Base-by-base conservation (phyloP, 2,113 vertebrate genomes). In the Melanerpes aurifrons region DNA sequence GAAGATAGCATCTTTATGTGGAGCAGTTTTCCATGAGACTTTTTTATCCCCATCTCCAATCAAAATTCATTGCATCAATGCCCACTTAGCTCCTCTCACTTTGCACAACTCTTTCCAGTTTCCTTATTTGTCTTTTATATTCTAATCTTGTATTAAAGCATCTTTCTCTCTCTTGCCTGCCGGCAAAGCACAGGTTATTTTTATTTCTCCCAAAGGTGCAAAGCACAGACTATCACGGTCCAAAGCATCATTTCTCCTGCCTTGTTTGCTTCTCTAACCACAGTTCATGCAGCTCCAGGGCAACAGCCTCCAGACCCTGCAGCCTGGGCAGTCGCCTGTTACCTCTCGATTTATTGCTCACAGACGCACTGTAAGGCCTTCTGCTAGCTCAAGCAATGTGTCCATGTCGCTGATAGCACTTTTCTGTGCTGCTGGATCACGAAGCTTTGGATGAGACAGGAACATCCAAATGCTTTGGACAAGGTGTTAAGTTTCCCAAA, bases 401-500 rank as follows among this genome's bases (percentile, higher is more conserved):
- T 80, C 80, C 40, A 2, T 25, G 43, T 26, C 76, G 70, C 80
- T 92, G 88, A 73, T 64, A 86, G 69, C 61, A 88, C 69, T 77
- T 67, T 67, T 59, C 58, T 86, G 62, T 61, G 57, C 81, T 95
- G 58, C 81, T 84, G 77, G 62, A 79, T 87, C 48, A 48, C 45
- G 74, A 87, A 1, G 0, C 58, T 58, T 75, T 31, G 56, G 66
- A 77, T 91, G 76, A 90, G 48, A 59, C 1, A 26, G 48, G 58
- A 57, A 71, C 82, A 83, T 82, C 48, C 69, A 35, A 94, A 86
- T 24, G 43, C 48, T 91, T 92, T 82, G 91, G 78, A 89, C 84
- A 90, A 86, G 67, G 83, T 87, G 85, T 53, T 82, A 87, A 76
- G 25, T 78, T 91, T 91, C 75, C 59, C 68, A 86, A 93, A 91